Evolutionary conservation across 1,140 invertebrate species (phyloP), one percentile per base, ranked within the genome.

Genomic region (Drosophila eugracilis): DNA sequence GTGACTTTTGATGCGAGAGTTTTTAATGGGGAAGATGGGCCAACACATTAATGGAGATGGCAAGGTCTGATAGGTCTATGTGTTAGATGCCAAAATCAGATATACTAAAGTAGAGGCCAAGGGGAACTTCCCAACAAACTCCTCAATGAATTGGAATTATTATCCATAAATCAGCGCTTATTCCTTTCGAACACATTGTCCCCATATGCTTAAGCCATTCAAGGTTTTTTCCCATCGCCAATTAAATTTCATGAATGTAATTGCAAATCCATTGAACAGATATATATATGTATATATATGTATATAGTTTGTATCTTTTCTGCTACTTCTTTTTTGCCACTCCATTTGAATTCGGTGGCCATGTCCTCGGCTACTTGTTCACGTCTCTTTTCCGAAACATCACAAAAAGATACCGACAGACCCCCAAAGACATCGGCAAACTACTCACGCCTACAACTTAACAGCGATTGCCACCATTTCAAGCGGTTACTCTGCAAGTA

Each of bases 361-460:
- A 69, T 75, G 72, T 81, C 78, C 78, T 79, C 80, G 58, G 41
- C 71, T 48, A 50, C 66, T 80, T 85, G 67, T 70, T 86, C 62
- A 73, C 39, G 53, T 84, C 53, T 71, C 59, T 80, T 32, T 45
- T 60, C 32, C 32, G 50, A 76, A 58, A 69, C 57, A 70, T 70
- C 65, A 55, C 39, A 69, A 39, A 54, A 6, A 47, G 58, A 65
- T 78, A 78, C 74, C 75, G 67, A 34, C 70, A 58, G 15, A n/a
- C 32, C 17, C 26, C 17, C 26, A 41, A 14, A 70, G 44, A 55
- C 78, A 67, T 34, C 28, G 65, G 47, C 22, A 34, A 67, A 32
- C 47, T 60, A 73, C 54, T 73, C 50, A 83, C 76, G 79, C 79
- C 80, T 74, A 80, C 80, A 79, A 85, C 79, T 63, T 67, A 50